A percentile compares a stretch with the other conserved stretches of the same genome.
Conservation (phyloP, 2,888 invertebrate genomes). For the Tortricodes alternella region DNA sequence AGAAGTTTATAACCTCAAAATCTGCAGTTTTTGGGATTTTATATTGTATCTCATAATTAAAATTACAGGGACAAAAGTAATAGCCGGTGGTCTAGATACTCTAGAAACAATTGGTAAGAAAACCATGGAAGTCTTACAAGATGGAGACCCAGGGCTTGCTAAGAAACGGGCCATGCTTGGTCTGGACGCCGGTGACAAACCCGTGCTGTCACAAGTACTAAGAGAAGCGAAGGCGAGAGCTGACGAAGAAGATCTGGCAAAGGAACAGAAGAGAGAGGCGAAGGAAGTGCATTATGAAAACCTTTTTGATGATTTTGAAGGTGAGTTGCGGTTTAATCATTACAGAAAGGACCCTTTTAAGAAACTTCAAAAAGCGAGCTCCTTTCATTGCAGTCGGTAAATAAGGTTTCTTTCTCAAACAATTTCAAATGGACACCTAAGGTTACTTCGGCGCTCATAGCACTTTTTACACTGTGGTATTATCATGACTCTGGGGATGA, state of each 20-base stretch:
- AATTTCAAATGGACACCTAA: no score
- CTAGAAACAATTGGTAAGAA: conserved; percentile 97
- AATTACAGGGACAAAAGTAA: conserved; percentile 85
- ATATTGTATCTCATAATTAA: no score
- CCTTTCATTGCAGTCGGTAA: no score
- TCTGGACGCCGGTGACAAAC: conserved; percentile 82
- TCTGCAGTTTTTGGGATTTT: no score
- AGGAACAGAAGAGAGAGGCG: conserved; percentile 73
- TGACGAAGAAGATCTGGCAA: conserved; percentile 81
- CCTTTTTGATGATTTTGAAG: conserved; percentile 94
- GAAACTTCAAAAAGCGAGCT: no score
- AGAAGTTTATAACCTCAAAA: no score
- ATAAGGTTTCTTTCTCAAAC: no score
- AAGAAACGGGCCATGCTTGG: conserved; percentile 88
- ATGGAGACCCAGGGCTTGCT: conserved; percentile 94
- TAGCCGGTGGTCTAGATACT: conserved; percentile 92
- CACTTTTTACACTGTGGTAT: no score
- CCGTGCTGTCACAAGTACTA: conserved; percentile 84
- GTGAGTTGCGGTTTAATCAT: no score
- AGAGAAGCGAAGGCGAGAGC: conserved; percentile 88
- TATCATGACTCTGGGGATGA: no score
- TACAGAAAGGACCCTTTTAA: no score
- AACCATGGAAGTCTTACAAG: conserved; percentile 96
- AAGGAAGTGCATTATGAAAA: conserved; percentile 87
- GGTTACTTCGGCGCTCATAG: no score